Evolutionary conservation across 2,113 vertebrate species (phyloP), one percentile per base, ranked within the genome.

Genomic region (Pelodiscus sinensis): DNA sequence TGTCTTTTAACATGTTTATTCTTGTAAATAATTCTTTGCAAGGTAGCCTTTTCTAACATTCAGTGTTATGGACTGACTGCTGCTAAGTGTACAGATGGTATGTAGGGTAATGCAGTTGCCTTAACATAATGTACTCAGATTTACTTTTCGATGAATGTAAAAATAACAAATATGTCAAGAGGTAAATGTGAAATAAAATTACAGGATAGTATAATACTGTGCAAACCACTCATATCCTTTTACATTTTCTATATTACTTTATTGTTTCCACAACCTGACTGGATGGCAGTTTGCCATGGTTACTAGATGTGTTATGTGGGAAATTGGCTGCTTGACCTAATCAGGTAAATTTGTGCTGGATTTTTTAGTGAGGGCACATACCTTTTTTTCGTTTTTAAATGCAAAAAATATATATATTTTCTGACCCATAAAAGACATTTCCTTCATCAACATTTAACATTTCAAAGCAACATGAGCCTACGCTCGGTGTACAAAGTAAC

Each of bases 1-100:
- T 0, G 0, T 62, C 68, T 14, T 44, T 50, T 78, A 44, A 0
- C 8, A 71, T 84, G 29, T 82, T 79, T 51, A 2, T 79, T 80
- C 73, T 8, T 89, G 79, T 62, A 60, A 57, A 14, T 2, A 89
- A 54, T 51, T 31, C 1, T 78, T 54, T 57, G 14, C 65, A 77
- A 65, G 84, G 13, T 62, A 54, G 1, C 3, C 7, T 90, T 75
- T 2, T 29, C 22, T 87, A 21, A 52, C 1, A 51, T 57, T 3
- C 8, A 83, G 50, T 31, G 25, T 8, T 78, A 4, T 8, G 10
- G 3, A 31, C 6, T 75, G 71, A 79, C 9, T 15, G 4, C 16
- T 52, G 24, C 2, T 73, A 87, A 65, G 14, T 84, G 80, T 35
- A 31, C 8, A 15, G 75, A 4, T 65, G 22, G 38, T 84, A 87